A percentile compares a stretch with the other conserved stretches of the same genome.
These are phyloP conservation scores for Reticulitermes lucifugus DNA, from an alignment of 2,888 invertebrate genomes.

Conservation along the genomic window DNA sequence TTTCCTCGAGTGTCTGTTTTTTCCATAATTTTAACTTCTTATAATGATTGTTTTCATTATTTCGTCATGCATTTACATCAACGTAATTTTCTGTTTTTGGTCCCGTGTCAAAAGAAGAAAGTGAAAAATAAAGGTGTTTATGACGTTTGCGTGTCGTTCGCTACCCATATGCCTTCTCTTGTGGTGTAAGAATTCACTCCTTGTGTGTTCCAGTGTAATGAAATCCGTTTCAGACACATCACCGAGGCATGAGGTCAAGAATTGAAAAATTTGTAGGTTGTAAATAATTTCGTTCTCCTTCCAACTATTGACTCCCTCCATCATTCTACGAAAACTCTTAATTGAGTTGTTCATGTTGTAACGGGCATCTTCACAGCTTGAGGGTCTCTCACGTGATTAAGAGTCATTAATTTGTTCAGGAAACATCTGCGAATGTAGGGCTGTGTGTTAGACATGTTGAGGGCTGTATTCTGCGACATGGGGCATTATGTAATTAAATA, in stretches of 20 bases:
- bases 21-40: neutral
- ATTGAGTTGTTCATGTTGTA: neutral
- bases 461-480: neutral
- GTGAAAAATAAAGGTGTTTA: neutral
- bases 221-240: too few relatives aligned
- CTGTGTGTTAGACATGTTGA: neutral
- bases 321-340: neutral
- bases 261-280: neutral
- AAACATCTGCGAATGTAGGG: neutral
- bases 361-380: neutral
- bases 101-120: neutral
- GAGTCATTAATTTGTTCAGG: neutral
- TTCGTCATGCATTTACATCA: constrained; percentile 1
- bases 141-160: neutral
- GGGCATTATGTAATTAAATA: too few relatives aligned
- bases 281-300: neutral
- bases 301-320: neutral
- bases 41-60: constrained; percentile 10
- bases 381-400: neutral
- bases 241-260: neutral
- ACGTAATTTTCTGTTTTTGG: neutral
- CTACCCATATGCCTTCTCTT: neutral
- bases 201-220: too few relatives aligned
- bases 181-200: too few relatives aligned
- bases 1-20: neutral